Evolutionary conservation across 2,797 vertebrate species (phyloP).

Genomic region (Glossophaga mutica): DNA sequence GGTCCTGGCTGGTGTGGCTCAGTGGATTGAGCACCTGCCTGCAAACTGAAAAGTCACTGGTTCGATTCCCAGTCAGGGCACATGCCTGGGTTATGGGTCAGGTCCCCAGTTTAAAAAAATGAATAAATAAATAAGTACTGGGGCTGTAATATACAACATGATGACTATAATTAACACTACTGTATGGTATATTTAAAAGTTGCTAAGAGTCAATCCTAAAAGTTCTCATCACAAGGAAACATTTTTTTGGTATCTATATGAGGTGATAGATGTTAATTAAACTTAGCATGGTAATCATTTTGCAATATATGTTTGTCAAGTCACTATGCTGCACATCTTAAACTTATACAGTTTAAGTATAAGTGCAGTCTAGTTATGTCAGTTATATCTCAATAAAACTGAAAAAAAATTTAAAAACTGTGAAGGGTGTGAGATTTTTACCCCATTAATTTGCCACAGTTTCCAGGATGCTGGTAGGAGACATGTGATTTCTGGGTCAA

Average conservation of each 20-base stretch:
- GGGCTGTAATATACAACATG: not conserved
- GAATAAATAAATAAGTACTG: not conserved
- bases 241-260: not conserved
- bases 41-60: not conserved
- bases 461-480: constrained; percentile 3
- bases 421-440: not conserved
- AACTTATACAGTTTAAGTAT: not conserved
- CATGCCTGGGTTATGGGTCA: not conserved
- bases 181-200: not conserved
- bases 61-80: not conserved
- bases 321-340: not conserved
- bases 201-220: not conserved
- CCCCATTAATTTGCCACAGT: not conserved
- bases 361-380: not conserved
- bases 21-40: too few species aligned
- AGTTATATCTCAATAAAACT: not conserved
- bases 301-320: not conserved
- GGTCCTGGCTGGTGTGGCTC: not conserved
- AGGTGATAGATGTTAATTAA: not conserved
- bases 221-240: not conserved
- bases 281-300: not conserved
- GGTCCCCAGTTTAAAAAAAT: not conserved
- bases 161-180: not conserved
- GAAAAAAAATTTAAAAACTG: not conserved
- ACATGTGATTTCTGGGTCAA: constrained; percentile 22